Evolutionary conservation across 2,888 invertebrate species (phyloP).

Genomic region (Drosophila greeni): DNA sequence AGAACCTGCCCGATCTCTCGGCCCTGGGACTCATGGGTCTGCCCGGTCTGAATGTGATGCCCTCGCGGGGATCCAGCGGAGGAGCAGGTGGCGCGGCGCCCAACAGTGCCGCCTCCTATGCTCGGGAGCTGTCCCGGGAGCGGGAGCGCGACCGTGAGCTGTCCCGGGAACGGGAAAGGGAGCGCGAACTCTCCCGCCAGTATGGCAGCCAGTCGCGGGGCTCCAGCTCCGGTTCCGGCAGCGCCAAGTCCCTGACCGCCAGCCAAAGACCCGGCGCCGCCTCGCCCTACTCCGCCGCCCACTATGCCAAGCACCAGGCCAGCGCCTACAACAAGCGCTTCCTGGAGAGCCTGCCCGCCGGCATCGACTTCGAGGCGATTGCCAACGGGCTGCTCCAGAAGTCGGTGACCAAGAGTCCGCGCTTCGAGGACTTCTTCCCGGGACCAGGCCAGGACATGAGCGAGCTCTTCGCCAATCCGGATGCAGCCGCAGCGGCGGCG

Average conservation of each 20-base stretch:
- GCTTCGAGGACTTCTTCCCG: slow-evolving; percentile 77
- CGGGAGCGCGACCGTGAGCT: slow-evolving; percentile 66
- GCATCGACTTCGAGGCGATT: slow-evolving; percentile 77
- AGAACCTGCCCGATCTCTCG: slow-evolving; percentile 76
- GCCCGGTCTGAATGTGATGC: slow-evolving; percentile 76
- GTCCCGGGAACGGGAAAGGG: slow-evolving; percentile 67
- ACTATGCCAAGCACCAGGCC: slow-evolving; percentile 62
- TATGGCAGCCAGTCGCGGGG: slow-evolving; percentile 75
- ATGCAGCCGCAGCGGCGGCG: slow-evolving; percentile 60
- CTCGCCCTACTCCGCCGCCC: slow-evolving; percentile 68
- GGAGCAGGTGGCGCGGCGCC: slow-evolving; percentile 61
- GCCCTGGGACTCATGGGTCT: slow-evolving; percentile 76
- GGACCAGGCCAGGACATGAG: slow-evolving; percentile 72
- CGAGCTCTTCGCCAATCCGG: slow-evolving; percentile 71
- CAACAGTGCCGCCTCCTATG: slow-evolving; percentile 66
- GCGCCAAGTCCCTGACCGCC: slow-evolving; percentile 42
- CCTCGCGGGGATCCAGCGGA: slow-evolving; percentile 53
- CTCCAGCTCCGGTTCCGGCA: slow-evolving; percentile 54
- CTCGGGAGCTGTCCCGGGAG: slow-evolving; percentile 66
- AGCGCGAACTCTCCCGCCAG: slow-evolving; percentile 64
- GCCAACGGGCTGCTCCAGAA: slow-evolving; percentile 77
- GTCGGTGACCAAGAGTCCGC: slow-evolving; percentile 77
- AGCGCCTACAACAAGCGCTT: slow-evolving; percentile 76
- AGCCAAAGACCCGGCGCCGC: slow-evolving; percentile 60
- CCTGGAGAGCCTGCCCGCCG: slow-evolving; percentile 76